Evolutionary conservation across 2,888 invertebrate species (phyloP).

Genomic region (Agonum fuliginosum): DNA sequence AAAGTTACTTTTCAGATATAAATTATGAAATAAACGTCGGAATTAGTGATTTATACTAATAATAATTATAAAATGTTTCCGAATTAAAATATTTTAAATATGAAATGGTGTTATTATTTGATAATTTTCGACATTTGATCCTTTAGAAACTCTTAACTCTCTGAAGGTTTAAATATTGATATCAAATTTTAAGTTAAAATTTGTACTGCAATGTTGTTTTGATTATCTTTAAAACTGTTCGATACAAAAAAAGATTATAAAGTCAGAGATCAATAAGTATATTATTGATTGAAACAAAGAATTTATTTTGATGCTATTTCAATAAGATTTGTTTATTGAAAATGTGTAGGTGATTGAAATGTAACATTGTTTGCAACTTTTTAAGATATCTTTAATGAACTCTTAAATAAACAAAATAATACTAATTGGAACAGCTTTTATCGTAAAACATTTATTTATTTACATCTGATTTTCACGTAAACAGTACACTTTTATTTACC

Average conservation of each 20-base stretch:
- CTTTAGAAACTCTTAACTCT: too few species aligned
- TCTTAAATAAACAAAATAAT: constrained; percentile 31
- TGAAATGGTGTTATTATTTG: not conserved
- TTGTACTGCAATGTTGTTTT: constrained; percentile 31
- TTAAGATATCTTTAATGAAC: not conserved
- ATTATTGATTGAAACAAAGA: not conserved
- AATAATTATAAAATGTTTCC: constrained; percentile 2
- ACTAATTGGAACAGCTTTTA: constrained; percentile 38
- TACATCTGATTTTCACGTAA: constrained; percentile 51
- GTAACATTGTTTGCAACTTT: not conserved
- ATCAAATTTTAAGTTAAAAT: constrained; percentile 33
- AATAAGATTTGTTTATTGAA: too few species aligned
- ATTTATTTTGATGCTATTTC: too few species aligned
- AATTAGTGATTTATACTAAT: too few species aligned
- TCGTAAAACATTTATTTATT: constrained; percentile 50
- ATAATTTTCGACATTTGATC: too few species aligned
- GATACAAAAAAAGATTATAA: not conserved
- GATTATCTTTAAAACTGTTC: not conserved
- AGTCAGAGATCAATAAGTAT: not conserved
- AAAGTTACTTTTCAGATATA: too few species aligned
- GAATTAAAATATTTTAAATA: constrained; percentile 21
- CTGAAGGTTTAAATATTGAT: not conserved
- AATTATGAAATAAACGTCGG: too few species aligned
- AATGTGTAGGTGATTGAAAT: not conserved
- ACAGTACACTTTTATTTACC: constrained; percentile 52